These are phyloP conservation scores for Xestoiulus laeticollis DNA, from an alignment of 2,888 invertebrate genomes.

Conservation along the genomic window DNA sequence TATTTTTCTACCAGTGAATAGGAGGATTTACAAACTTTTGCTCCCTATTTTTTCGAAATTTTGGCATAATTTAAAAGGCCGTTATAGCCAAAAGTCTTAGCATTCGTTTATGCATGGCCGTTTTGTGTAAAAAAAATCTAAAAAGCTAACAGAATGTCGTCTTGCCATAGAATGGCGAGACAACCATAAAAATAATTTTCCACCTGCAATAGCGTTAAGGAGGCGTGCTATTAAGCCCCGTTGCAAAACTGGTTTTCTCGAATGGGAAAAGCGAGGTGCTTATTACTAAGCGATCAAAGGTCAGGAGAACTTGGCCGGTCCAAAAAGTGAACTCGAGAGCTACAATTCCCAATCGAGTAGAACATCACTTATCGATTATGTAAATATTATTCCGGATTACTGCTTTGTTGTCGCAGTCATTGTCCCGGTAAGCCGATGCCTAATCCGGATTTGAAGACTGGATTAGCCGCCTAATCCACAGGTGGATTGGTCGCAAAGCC, in stretches of 20 bases:
- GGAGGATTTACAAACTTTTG: too few relatives aligned
- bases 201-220: neutral
- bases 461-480: neutral
- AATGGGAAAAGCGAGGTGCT: neutral
- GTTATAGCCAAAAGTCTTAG: too few relatives aligned
- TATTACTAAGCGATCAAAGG: neutral
- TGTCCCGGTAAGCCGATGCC: neutral
- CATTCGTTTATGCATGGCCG: too few relatives aligned
- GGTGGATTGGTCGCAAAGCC: neutral
- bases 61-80: too few relatives aligned
- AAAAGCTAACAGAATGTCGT: too few relatives aligned
- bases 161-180: neutral
- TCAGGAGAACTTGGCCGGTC: neutral
- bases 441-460: neutral
- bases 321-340: neutral
- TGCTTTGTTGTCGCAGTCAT: neutral
- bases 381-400: slow-evolving; percentile 7
- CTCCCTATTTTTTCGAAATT: too few relatives aligned
- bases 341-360: neutral
- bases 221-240: neutral
- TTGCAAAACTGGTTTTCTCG: neutral
- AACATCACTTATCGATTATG: slow-evolving; percentile 26
- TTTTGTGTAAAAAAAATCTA: too few relatives aligned
- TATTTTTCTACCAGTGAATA: too few relatives aligned
- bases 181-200: neutral